Conservation (phyloP, 2,113 vertebrate species). For the Cebus imitator region DNA sequence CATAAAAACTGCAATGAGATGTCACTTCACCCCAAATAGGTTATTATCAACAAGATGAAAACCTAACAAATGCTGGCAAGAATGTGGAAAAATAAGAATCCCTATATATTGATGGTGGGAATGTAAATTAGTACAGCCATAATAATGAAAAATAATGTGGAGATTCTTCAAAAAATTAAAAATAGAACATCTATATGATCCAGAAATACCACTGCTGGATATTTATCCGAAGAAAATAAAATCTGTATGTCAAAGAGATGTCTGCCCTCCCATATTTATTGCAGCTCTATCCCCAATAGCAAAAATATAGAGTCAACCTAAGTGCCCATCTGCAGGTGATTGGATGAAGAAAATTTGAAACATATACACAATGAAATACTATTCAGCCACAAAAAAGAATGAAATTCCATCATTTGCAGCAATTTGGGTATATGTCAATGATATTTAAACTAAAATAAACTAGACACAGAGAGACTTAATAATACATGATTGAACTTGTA, state of each 20-base stretch:
- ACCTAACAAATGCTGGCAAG: not conserved
- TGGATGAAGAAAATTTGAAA: not conserved
- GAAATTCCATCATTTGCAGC: not conserved
- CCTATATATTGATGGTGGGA: not conserved
- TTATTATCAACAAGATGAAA: not conserved
- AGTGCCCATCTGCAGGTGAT: not conserved
- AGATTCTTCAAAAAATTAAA: not conserved
- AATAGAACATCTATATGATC: not conserved
- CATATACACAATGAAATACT: not conserved
- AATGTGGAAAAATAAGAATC: not conserved
- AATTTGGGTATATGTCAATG: not conserved
- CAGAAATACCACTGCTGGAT: not conserved
- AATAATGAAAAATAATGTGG: not conserved
- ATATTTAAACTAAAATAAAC: not conserved
- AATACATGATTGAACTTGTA: not conserved
- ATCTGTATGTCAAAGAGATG: not conserved
- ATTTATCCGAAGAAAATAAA: not conserved
- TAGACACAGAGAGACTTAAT: not conserved
- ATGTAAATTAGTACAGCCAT: not conserved
- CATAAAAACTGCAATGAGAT: not conserved
- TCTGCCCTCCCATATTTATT: not conserved
- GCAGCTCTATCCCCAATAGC: not conserved
- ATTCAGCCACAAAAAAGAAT: not conserved
- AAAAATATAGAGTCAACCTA: not conserved
- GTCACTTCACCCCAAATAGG: not conserved